phyloP scores from a whole-genome alignment of 1,140 invertebrate genomes.

The Drosophila oshimai region DNA sequence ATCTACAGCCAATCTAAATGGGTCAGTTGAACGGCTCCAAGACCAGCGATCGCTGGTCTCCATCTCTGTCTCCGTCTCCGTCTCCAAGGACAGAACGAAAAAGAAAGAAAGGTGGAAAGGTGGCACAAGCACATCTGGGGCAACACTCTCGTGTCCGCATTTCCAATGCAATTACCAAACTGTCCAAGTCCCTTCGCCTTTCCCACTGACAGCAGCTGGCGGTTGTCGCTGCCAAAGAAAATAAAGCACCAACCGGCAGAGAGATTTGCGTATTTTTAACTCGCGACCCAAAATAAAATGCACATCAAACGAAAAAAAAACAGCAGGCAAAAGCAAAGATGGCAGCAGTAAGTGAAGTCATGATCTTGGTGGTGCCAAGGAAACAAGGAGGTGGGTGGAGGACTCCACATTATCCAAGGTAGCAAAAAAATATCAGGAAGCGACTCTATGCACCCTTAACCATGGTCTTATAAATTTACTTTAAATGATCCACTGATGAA shows the following conservation, averaged over 20 bases:
- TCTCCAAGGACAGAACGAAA: too few species aligned
- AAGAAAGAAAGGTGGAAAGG: not conserved
- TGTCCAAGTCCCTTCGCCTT: not conserved
- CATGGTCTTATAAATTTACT: too few species aligned
- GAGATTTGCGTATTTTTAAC: slow-evolving; percentile 43
- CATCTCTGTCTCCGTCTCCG: too few species aligned
- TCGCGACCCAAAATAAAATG: slow-evolving; percentile 17
- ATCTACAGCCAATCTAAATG: slow-evolving; percentile 10
- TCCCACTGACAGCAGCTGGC: slow-evolving; percentile 4
- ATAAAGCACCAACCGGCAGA: not conserved
- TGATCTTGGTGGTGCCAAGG: slow-evolving; percentile 4
- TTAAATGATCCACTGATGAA: too few species aligned
- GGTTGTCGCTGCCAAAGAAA: slow-evolving; percentile 25
- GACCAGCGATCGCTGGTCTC: too few species aligned
- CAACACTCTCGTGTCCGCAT: not conserved
- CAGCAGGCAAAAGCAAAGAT: not conserved
- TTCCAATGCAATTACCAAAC: slow-evolving; percentile 19
- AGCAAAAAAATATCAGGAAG: too few species aligned
- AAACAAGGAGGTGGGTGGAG: not conserved
- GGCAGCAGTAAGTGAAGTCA: slow-evolving; percentile 9
- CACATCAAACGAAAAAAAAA: slow-evolving; percentile 18
- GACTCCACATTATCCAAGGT: too few species aligned
- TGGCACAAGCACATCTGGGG: too few species aligned
- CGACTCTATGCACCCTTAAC: too few species aligned
- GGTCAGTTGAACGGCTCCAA: not conserved